phyloP scores from a whole-genome alignment of 2,797 vertebrate genomes.

The Myioborus miniatus region DNA sequence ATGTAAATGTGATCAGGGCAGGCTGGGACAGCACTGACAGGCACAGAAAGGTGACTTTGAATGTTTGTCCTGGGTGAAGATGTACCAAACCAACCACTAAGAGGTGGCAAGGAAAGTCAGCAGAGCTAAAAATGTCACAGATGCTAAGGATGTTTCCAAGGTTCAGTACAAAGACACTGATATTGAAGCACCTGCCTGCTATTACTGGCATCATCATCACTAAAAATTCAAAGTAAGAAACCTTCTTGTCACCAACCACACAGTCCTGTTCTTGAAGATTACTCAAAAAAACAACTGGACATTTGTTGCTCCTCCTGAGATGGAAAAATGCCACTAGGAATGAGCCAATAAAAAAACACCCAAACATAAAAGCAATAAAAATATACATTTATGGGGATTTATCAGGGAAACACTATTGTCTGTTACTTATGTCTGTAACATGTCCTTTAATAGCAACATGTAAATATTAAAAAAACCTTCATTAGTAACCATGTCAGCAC shows the following conservation, averaged over 20 bases:
- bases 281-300: not conserved
- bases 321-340: not conserved
- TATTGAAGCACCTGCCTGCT: not conserved
- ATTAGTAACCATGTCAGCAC: not conserved
- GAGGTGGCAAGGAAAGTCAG: not conserved
- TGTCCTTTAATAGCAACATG: not conserved
- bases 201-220: not conserved
- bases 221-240: not conserved
- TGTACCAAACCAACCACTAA: not conserved
- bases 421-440: not conserved
- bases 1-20: slow-evolving; percentile 50
- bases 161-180: not conserved
- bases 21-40: not conserved
- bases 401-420: not conserved
- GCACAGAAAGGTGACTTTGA: slow-evolving; percentile 42
- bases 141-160: not conserved
- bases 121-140: not conserved
- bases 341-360: rapidly evolving
- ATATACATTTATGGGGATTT: not conserved
- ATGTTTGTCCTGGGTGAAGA: not conserved
- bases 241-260: not conserved
- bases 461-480: not conserved
- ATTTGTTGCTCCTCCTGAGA: not conserved
- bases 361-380: not conserved
- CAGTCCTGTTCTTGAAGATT: not conserved